These are phyloP conservation scores for Chelonoidis abingdonii DNA, from an alignment of 2,113 vertebrate genomes.

Conservation along the genomic window DNA sequence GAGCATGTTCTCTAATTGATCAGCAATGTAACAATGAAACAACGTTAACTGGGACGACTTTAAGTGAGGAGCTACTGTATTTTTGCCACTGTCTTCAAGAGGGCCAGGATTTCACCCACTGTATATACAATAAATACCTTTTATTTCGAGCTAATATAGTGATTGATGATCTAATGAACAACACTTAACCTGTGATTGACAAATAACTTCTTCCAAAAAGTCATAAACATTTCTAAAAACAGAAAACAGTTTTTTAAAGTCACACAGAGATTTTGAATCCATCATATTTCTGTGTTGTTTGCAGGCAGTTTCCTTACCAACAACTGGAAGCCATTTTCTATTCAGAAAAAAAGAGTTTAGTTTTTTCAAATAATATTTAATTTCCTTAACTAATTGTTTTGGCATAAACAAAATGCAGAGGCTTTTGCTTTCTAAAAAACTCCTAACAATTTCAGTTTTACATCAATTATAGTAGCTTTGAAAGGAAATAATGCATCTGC, in stretches of 20 bases:
- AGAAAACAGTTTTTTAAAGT: neutral
- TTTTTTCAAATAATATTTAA: constrained; percentile 68
- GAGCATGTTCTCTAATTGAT: too few relatives aligned
- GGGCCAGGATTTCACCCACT: neutral
- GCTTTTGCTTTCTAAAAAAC: constrained; percentile 64
- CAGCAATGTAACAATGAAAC: too few relatives aligned
- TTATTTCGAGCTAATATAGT: neutral
- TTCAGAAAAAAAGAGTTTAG: constrained; percentile 37
- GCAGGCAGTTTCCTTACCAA: neutral
- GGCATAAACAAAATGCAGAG: constrained; percentile 70
- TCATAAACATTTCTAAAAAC: neutral
- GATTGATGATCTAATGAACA: neutral
- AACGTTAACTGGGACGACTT: too few relatives aligned
- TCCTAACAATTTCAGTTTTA: constrained; percentile 66
- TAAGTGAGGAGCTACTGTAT: too few relatives aligned
- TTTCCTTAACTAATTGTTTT: constrained; percentile 69
- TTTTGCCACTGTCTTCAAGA: neutral
- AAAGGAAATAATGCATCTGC: constrained; percentile 75
- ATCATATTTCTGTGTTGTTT: neutral
- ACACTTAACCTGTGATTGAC: neutral
- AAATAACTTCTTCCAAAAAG: neutral
- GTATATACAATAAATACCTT: neutral
- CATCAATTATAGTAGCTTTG: constrained; percentile 65
- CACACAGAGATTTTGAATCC: neutral
- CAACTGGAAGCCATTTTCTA: constrained; percentile 10